Evolutionary conservation across 2,797 vertebrate species (phyloP), one percentile per base, ranked within the genome.

Genomic region (Momotus momota): DNA sequence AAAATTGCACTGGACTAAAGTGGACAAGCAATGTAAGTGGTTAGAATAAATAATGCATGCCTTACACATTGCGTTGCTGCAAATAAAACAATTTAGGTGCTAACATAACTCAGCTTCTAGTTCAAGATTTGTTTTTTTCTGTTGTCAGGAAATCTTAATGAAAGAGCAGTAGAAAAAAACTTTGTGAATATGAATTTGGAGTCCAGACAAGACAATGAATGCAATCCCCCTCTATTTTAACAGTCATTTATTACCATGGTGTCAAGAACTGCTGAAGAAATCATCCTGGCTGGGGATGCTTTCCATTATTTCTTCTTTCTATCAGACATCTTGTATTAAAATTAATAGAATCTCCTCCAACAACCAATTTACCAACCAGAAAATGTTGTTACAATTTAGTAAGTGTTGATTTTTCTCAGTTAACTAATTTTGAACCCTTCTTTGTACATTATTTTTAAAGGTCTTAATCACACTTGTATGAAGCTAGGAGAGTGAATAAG

Each of bases 261-360:
- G 51, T 48, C 71, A 86, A 90, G 38, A 62, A 88, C 29, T 35
- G 43, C 51, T 74, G 29, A 79, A 86, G 58, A 93, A 90, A 88
- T 78, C n/a, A 90, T 71, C 45, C 15, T 77, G 55, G 3, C 27
- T 55, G 9, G 18, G 23, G 29, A 43, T 52, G 13, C 1, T 73
- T 96, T 90, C 51, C 48, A 52, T 86, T 93, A 64, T 60, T 93
- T 70, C 67, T 90, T 86, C 12, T 66, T 94, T 84, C 58, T 82
- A 52, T 52, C 23, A 87, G 67, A 64, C 15, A 57, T 67, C 17
- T 83, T 81, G 41, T 87, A 35, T 84, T 80, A 82, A 51, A 40
- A 67, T 90, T 77, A 86, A 67, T n/a, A 41, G 19, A 64, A 87
- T 46, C 18, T 64, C 87, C 49, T 84, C 35, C 27, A 81, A 88